phyloP scores from a whole-genome alignment of 1,140 invertebrate species.

The Agraylea sexmaculata region DNA sequence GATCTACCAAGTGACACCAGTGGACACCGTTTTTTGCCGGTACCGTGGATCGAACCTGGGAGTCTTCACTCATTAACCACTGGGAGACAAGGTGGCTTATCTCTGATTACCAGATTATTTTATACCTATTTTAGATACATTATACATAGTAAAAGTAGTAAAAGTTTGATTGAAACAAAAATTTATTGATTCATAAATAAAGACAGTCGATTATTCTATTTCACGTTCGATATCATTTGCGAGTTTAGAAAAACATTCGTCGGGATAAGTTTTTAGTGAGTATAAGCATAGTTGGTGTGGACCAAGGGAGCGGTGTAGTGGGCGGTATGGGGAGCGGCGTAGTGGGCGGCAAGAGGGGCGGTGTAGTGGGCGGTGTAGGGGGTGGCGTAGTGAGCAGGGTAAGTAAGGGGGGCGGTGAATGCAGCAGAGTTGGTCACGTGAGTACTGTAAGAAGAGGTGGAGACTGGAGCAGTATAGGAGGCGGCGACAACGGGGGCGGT shows the following conservation, averaged over 20 bases:
- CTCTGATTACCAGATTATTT: no score
- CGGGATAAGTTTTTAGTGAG: slow-evolving; percentile 18
- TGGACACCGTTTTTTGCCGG: no score
- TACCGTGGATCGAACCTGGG: no score
- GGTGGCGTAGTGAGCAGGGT: slow-evolving; percentile 13
- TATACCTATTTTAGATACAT: slow-evolving; percentile 13
- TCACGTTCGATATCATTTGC: neutral
- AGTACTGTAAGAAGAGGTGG: slow-evolving; percentile 11
- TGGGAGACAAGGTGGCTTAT: no score
- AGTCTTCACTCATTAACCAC: no score
- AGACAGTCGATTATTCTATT: slow-evolving; percentile 1
- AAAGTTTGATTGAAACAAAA: slow-evolving; percentile 15
- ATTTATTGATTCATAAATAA: slow-evolving; percentile 3
- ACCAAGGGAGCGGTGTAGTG: slow-evolving; percentile 21
- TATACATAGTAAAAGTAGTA: slow-evolving; percentile 18
- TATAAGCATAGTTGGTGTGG: slow-evolving; percentile 18
- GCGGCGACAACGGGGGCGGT: slow-evolving; percentile 42
- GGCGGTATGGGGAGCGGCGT: slow-evolving; percentile 8
- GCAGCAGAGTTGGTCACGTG: slow-evolving; percentile 12
- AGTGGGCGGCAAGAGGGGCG: slow-evolving; percentile 13
- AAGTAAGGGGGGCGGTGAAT: slow-evolving; percentile 16
- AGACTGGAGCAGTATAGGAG: slow-evolving; percentile 13
- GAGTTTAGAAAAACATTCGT: slow-evolving; percentile 16
- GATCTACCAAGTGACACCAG: no score
- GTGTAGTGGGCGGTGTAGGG: slow-evolving; percentile 19